phyloP scores from a whole-genome alignment of 1,140 invertebrate species.

The Catajapyx aquilonaris region DNA sequence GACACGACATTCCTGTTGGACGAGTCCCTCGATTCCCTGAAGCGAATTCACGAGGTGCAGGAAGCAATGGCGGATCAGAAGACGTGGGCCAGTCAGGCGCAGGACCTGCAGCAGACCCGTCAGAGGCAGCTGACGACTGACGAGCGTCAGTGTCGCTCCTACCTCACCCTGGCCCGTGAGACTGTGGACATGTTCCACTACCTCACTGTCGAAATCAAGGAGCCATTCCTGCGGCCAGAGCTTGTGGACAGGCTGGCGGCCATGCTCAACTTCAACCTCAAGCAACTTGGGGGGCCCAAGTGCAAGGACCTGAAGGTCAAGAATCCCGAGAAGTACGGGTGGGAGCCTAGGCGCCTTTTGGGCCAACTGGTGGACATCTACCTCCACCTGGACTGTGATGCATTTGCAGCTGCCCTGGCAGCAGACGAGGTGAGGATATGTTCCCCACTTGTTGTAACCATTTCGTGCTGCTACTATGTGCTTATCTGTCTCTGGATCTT shows the following conservation, averaged over 20 bases:
- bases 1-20: constrained; percentile 94
- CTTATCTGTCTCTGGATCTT: constrained; percentile 11
- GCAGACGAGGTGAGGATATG: constrained; percentile 58
- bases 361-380: constrained; percentile 91
- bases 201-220: constrained; percentile 78
- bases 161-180: constrained; percentile 81
- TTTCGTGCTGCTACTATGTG: constrained; percentile 8
- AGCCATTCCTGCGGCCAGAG: constrained; percentile 81
- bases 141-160: constrained; percentile 82
- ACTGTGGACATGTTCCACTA: constrained; percentile 98
- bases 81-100: constrained; percentile 38
- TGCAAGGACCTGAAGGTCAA: constrained; percentile 87
- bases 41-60: constrained; percentile 88
- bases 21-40: constrained; percentile 84
- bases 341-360: constrained; percentile 78
- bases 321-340: constrained; percentile 84
- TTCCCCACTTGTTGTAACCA: too few relatives aligned
- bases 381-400: constrained; percentile 79
- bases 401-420: constrained; percentile 72
- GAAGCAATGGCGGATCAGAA: constrained; percentile 51
- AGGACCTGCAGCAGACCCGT: constrained; percentile 53
- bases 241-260: constrained; percentile 80
- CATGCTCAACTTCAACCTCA: constrained; percentile 95
- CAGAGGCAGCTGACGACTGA: constrained; percentile 64
- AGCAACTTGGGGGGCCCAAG: constrained; percentile 91